Base-by-base conservation (phyloP, 2,113 vertebrate genomes). In the Scortum barcoo region DNA sequence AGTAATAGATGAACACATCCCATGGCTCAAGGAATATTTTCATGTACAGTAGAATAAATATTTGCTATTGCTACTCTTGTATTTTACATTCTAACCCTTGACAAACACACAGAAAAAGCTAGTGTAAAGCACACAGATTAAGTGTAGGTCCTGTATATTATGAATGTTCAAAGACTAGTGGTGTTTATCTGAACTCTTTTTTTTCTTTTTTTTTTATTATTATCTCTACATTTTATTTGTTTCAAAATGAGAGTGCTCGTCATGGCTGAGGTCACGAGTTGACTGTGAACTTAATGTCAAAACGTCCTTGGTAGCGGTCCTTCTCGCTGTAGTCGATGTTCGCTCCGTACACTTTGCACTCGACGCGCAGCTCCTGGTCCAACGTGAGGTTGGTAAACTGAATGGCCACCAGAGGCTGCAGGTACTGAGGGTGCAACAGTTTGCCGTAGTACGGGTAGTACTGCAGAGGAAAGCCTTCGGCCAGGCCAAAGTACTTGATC, bases 1-100 rank as follows among this genome's bases (percentile, higher is more conserved):
- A 98, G 97, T 98, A 97, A 97, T 96, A 96, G 88, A 97, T 97
- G 98, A 97, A 97, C 95, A 96, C 94, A 95, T 97, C 97, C 97
- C 97, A 97, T 97, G 97, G 98, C 98, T 99, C 97, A 96, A 97
- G 96, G 97, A 97, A 95, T 96, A 96, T 96, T 96, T 93, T 98
- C 96, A 98, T 98, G 97, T 99, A 98, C 97, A 99, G 96, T 97
- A 98, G 97, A 99, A 99, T 99, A 99, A 99, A 99, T 99, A 99
- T 97, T 95, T 96, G 88, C 97, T 99, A 98, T 98, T 98, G 97
- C 97, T 99, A 99, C 97, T 97, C 90, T 92, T 93, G 93, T 92
- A 95, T 96, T 97, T 97, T 97, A 99, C 97, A 98, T 97, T 97
- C 97, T 98, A 99, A 97, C 95, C 96, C 96, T 97, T 95, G 82